Evolutionary conservation across 2,888 invertebrate species (phyloP).

Genomic region (Drosophila subsilvestris): DNA sequence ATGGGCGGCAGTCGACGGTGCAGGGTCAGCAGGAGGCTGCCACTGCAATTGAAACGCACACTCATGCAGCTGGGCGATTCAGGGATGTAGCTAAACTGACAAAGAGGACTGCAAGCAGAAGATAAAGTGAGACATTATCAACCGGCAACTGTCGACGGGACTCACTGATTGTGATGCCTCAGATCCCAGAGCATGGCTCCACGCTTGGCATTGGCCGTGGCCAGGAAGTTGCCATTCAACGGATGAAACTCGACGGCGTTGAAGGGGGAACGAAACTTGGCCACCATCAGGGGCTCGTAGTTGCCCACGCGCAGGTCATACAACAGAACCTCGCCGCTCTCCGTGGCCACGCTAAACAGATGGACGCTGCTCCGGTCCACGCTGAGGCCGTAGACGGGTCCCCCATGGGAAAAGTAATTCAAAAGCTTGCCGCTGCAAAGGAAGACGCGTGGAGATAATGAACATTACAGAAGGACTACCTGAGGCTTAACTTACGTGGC

Average conservation of each 20-base stretch:
- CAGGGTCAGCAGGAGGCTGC: slow-evolving; percentile 91
- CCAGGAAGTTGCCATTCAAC: slow-evolving; percentile 90
- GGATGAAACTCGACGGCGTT: slow-evolving; percentile 98
- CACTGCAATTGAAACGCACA: slow-evolving; percentile 93
- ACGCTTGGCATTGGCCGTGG: slow-evolving; percentile 95
- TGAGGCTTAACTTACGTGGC: slow-evolving; percentile 87
- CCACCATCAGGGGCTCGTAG: slow-evolving; percentile 80
- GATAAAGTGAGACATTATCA: not conserved
- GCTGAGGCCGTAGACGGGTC: slow-evolving; percentile 95
- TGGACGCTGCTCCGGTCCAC: slow-evolving; percentile 87
- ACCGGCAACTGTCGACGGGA: not conserved
- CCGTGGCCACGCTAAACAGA: slow-evolving; percentile 95
- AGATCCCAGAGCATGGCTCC: slow-evolving; percentile 96
- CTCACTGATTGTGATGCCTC: slow-evolving; percentile 91
- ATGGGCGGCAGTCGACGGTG: slow-evolving; percentile 94
- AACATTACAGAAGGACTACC: not conserved
- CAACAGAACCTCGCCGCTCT: slow-evolving; percentile 94
- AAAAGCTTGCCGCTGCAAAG: slow-evolving; percentile 85
- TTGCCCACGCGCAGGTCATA: slow-evolving; percentile 90
- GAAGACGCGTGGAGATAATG: not conserved
- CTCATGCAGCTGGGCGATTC: slow-evolving; percentile 94
- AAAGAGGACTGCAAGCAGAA: slow-evolving; percentile 86
- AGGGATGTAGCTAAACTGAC: slow-evolving; percentile 87
- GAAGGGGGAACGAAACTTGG: slow-evolving; percentile 90
- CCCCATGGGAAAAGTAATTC: slow-evolving; percentile 92